These are phyloP conservation scores for Amiota communis DNA, from an alignment of 2,888 invertebrate species.

Conservation along the genomic window DNA sequence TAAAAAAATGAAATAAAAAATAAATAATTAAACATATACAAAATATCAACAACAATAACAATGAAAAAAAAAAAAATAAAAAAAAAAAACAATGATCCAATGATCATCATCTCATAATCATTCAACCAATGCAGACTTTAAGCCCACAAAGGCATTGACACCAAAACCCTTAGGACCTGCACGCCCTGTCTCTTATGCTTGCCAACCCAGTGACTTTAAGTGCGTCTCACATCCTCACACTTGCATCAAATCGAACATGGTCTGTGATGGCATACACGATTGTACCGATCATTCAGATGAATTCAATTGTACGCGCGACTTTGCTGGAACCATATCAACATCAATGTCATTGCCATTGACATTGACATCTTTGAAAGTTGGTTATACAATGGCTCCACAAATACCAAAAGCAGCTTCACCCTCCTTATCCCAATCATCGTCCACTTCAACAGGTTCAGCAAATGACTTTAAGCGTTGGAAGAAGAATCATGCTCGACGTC, in stretches of 20 bases:
- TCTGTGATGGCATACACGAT: conserved; percentile 76
- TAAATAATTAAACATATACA: conserved; percentile 19
- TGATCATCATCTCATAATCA: not conserved
- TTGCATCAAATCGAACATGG: conserved; percentile 68
- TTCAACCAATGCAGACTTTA: conserved; percentile 59
- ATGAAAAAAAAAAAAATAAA: not conserved
- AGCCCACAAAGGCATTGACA: conserved; percentile 49
- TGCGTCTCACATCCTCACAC: conserved; percentile 72
- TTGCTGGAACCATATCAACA: conserved; percentile 32
- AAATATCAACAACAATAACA: not conserved
- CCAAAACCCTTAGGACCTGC: conserved; percentile 39
- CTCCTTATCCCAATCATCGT: too few relatives aligned
- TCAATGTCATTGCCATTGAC: not conserved
- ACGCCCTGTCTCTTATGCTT: conserved; percentile 54
- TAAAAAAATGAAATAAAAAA: conserved; percentile 1
- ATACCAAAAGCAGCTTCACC: too few relatives aligned
- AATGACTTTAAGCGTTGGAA: conserved; percentile 68
- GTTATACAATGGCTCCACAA: conserved; percentile 15
- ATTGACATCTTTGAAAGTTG: not conserved
- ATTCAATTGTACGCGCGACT: conserved; percentile 74
- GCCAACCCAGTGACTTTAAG: conserved; percentile 70
- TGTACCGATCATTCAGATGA: conserved; percentile 80
- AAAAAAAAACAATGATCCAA: not conserved
- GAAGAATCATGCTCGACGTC: conserved; percentile 53
- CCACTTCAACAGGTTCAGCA: conserved; percentile 5